Conservation (phyloP, 2,888 invertebrate genomes). For the Eudasyphora cyanicolor region DNA sequence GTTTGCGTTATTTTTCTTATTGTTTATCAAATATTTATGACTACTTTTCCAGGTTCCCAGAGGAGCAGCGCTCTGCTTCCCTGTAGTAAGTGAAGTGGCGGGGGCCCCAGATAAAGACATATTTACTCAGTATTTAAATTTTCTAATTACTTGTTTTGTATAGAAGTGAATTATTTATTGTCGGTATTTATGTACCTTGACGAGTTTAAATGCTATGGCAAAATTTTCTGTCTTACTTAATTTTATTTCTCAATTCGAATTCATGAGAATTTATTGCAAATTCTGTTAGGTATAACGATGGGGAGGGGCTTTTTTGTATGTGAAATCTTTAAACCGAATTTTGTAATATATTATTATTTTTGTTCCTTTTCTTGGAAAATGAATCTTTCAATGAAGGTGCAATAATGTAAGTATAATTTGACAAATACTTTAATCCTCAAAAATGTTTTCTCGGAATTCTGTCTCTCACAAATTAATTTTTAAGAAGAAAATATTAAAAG, state of each 20-base stretch:
- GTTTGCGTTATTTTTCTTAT: neutral
- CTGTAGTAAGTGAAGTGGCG: neutral
- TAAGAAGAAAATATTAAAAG: no score
- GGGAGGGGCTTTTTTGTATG: no score
- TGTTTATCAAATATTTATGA: conserved; percentile 16
- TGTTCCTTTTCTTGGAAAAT: no score
- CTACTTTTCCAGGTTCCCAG: neutral
- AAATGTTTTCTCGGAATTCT: no score
- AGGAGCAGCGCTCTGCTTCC: neutral
- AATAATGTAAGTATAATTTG: no score
- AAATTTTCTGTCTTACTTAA: neutral
- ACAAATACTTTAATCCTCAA: no score
- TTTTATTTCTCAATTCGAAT: neutral
- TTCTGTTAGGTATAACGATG: no score
- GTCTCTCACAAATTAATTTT: no score
- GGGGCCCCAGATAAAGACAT: neutral
- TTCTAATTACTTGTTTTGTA: neutral
- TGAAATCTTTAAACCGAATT: no score
- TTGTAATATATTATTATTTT: no score
- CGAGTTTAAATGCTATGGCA: conserved; percentile 3
- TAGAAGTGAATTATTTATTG: conserved; percentile 1
- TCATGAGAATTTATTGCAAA: neutral
- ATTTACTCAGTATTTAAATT: neutral
- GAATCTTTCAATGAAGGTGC: no score
- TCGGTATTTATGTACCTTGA: neutral